Conservation (phyloP, 2,797 vertebrate species). For the Thalassophryne amazonica region DNA sequence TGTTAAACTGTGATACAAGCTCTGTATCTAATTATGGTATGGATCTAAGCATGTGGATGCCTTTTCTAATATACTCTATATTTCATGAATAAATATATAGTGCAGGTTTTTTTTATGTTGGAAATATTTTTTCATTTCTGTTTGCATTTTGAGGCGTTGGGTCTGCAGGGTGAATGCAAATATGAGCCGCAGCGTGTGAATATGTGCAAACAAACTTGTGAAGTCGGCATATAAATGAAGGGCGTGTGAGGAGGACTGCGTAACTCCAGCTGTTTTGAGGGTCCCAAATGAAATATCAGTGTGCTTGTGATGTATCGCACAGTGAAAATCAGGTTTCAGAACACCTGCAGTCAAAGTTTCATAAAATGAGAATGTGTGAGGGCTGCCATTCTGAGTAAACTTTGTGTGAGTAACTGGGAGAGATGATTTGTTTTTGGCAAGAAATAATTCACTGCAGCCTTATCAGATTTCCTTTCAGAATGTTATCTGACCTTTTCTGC, state of each 20-base stretch:
- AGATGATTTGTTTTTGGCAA: too few relatives aligned
- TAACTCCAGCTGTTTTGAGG: not conserved
- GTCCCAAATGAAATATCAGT: not conserved
- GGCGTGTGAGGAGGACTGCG: not conserved
- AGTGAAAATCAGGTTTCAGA: not conserved
- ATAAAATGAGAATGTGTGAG: too few relatives aligned
- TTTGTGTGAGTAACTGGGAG: too few relatives aligned
- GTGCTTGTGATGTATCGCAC: too few relatives aligned
- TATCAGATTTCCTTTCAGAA: slow-evolving; percentile 4
- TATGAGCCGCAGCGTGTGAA: not conserved
- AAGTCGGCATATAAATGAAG: not conserved
- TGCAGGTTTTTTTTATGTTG: not conserved
- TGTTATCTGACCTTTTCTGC: slow-evolving; percentile 3
- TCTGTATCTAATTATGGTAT: slow-evolving; percentile 22
- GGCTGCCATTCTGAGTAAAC: too few relatives aligned
- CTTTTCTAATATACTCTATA: not conserved
- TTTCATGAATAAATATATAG: not conserved
- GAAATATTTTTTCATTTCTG: not conserved
- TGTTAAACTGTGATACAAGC: slow-evolving; percentile 14
- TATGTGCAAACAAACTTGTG: not conserved
- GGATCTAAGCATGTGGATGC: slow-evolving; percentile 11
- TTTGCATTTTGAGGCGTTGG: not conserved
- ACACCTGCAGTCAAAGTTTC: not conserved
- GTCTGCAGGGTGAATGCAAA: not conserved
- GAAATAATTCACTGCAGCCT: not conserved